phyloP scores from a whole-genome alignment of 2,888 invertebrate species.

The Patella depressa region DNA sequence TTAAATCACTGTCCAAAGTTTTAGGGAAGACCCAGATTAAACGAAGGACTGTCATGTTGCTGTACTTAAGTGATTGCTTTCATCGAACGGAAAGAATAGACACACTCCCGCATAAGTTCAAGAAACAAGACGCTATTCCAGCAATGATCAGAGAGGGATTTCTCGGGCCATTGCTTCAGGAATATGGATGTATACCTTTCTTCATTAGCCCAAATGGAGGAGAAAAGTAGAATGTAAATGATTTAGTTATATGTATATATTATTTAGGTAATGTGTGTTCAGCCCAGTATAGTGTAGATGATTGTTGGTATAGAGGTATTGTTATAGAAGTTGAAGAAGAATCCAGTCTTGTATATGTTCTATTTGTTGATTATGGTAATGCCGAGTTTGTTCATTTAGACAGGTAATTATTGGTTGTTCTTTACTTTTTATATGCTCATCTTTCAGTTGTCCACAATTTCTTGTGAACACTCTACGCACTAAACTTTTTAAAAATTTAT shows the following conservation, averaged over 20 bases:
- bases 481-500: not conserved
- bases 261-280: conserved; percentile 50
- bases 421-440: not conserved
- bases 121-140: too few relatives aligned
- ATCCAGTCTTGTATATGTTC: conserved; percentile 73
- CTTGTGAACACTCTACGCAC: not conserved
- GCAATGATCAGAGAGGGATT: too few relatives aligned
- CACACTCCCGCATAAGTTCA: too few relatives aligned
- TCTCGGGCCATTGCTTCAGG: too few relatives aligned
- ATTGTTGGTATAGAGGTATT: conserved; percentile 79
- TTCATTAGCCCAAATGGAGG: too few relatives aligned
- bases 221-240: too few relatives aligned
- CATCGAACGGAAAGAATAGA: too few relatives aligned
- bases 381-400: conserved; percentile 70
- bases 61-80: too few relatives aligned
- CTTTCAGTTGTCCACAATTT: not conserved
- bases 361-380: conserved; percentile 79
- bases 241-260: not conserved
- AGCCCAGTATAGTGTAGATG: conserved; percentile 79
- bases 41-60: too few relatives aligned
- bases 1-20: too few relatives aligned
- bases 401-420: conserved; percentile 38
- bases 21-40: too few relatives aligned
- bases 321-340: conserved; percentile 73
- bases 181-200: too few relatives aligned